Percentiles rank a stretch among this genome's conserved stretches.
phyloP scores from a whole-genome alignment of 2,797 vertebrate genomes.

The Synaphobranchus kaupii region DNA sequence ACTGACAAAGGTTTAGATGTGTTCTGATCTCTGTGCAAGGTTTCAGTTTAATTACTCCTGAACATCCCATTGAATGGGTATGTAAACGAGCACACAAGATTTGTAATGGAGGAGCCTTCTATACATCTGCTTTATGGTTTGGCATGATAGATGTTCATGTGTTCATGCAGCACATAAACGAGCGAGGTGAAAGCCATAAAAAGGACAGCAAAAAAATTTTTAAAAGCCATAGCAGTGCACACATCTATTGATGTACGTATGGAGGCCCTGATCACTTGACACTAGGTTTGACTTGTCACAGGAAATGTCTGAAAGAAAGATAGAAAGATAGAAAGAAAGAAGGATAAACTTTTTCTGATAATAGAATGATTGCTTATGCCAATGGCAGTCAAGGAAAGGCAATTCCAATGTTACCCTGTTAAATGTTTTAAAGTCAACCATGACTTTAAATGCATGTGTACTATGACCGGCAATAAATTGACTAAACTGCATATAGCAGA shows the following conservation, averaged over 20 bases:
- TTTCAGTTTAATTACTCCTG: neutral
- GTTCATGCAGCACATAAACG: neutral
- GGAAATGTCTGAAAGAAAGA: no score
- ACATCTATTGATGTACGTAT: no score
- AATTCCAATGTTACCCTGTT: no score
- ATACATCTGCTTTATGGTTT: neutral
- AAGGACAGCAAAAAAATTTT: no score
- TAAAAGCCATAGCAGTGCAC: neutral
- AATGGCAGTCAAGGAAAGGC: no score
- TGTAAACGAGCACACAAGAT: neutral
- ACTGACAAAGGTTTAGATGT: neutral
- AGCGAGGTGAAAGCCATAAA: neutral
- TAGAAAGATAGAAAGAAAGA: no score
- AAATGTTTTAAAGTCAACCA: neutral
- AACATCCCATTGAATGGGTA: no score
- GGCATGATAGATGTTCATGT: neutral
- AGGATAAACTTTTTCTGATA: no score
- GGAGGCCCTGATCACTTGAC: neutral
- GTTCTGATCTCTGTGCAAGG: slow-evolving; percentile 2
- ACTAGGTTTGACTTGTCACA: no score
- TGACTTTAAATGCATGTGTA: neutral
- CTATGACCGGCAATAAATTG: no score
- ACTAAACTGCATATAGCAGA: no score
- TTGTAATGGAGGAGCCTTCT: neutral
- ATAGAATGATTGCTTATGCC: no score